phyloP scores from a whole-genome alignment of 1,140 invertebrate genomes.

The Drosophila persimilis region DNA sequence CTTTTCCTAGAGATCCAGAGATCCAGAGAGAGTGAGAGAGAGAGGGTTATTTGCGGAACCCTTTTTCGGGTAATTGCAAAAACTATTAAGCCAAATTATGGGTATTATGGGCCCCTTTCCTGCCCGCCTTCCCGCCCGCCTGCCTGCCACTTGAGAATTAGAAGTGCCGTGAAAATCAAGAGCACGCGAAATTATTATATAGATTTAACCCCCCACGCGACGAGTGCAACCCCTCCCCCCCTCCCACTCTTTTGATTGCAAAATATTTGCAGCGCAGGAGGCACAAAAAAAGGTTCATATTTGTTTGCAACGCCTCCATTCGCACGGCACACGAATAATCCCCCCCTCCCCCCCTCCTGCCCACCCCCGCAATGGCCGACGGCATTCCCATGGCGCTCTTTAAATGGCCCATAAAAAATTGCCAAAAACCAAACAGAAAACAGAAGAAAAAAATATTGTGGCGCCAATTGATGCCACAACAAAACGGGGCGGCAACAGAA shows the following conservation, averaged over 20 bases:
- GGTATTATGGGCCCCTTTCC: slow-evolving; percentile 56
- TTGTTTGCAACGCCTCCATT: slow-evolving; percentile 46
- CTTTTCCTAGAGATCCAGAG: slow-evolving; percentile 3
- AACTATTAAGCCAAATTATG: slow-evolving; percentile 81
- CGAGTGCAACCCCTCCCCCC: no score
- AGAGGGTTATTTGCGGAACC: slow-evolving; percentile 40
- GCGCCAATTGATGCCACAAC: slow-evolving; percentile 49
- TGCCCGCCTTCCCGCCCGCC: slow-evolving; percentile 11
- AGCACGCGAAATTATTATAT: slow-evolving; percentile 79
- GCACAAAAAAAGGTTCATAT: slow-evolving; percentile 70
- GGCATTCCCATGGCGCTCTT: slow-evolving; percentile 69
- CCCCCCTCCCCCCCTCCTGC: neutral
- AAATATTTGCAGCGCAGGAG: slow-evolving; percentile 60
- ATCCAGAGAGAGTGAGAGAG: neutral
- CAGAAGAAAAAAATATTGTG: slow-evolving; percentile 35
- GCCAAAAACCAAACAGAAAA: slow-evolving; percentile 19
- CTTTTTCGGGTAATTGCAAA: slow-evolving; percentile 75
- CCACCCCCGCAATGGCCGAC: slow-evolving; percentile 17
- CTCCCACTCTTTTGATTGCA: slow-evolving; percentile 30
- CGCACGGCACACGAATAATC: slow-evolving; percentile 34
- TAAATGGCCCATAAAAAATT: slow-evolving; percentile 62
- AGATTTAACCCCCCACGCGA: slow-evolving; percentile 45
- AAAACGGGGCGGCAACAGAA: slow-evolving; percentile 9
- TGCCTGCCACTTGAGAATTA: slow-evolving; percentile 60
- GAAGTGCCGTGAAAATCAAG: slow-evolving; percentile 76